Evolutionary conservation across 2,888 invertebrate genomes (phyloP).

Genomic region (Plemyria rubiginata): DNA sequence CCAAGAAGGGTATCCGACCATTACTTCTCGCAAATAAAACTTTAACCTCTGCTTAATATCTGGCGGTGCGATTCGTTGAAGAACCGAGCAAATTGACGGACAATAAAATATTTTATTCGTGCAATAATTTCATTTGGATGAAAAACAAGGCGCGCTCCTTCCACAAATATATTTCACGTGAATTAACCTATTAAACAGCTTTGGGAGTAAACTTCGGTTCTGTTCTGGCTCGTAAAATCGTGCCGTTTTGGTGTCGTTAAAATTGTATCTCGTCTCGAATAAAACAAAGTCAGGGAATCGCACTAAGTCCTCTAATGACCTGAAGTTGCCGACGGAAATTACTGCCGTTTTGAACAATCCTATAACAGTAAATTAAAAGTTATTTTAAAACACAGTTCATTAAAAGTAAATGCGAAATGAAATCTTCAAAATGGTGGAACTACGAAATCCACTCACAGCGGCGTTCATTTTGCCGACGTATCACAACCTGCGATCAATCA

Average conservation of each 20-base stretch:
- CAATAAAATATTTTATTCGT: constrained; percentile 83
- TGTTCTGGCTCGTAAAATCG: constrained; percentile 63
- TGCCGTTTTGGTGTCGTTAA: constrained; percentile 50
- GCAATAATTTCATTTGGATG: constrained; percentile 82
- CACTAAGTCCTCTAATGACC: constrained; percentile 26
- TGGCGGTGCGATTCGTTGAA: constrained; percentile 60
- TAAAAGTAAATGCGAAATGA: constrained; percentile 16
- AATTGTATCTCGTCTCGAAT: constrained; percentile 42
- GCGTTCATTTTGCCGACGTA: constrained; percentile 5
- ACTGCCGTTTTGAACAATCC: constrained; percentile 18
- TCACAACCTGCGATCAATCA: constrained; percentile 27
- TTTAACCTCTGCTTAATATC: constrained; percentile 84
- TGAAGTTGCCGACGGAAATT: constrained; percentile 26
- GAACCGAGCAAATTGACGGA: constrained; percentile 79
- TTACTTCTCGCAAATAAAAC: constrained; percentile 80
- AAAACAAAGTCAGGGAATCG: constrained; percentile 33
- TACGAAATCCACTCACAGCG: constrained; percentile 21
- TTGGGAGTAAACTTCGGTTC: constrained; percentile 71
- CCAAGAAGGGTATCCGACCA: constrained; percentile 61
- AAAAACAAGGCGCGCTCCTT: constrained; percentile 73
- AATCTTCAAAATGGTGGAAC: constrained; percentile 14
- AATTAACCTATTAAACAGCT: constrained; percentile 81
- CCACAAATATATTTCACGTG: constrained; percentile 76
- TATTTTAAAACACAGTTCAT: constrained; percentile 17
- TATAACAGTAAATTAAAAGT: constrained; percentile 20